Evolutionary conservation across 2,888 invertebrate genomes (phyloP).

Genomic region (Hirtodrosophila histrioides): DNA sequence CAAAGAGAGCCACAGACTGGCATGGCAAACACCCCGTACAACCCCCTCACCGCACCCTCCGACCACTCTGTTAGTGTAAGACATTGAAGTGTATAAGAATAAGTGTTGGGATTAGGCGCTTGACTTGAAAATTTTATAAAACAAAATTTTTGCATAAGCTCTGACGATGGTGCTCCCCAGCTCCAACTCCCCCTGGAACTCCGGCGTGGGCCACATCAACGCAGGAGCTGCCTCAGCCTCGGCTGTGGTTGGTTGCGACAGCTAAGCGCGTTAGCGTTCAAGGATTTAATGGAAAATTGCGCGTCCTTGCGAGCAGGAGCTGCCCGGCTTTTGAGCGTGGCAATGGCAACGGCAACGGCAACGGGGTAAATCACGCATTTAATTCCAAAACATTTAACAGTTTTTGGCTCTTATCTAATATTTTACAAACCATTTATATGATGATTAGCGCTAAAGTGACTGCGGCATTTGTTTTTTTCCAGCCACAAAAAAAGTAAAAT

Average conservation of each 20-base stretch:
- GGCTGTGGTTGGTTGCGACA: slow-evolving; percentile 50
- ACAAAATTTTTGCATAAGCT: slow-evolving; percentile 80
- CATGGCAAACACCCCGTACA: slow-evolving; percentile 1
- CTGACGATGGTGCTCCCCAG: slow-evolving; percentile 49
- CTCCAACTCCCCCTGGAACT: neutral
- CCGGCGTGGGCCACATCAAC: slow-evolving; percentile 11
- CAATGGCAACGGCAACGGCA: slow-evolving; percentile 29
- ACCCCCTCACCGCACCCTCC: neutral
- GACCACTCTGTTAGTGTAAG: slow-evolving; percentile 60
- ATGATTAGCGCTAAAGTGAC: slow-evolving; percentile 81
- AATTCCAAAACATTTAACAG: slow-evolving; percentile 83
- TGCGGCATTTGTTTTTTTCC: slow-evolving; percentile 38
- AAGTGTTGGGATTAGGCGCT: slow-evolving; percentile 80
- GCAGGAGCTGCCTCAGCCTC: slow-evolving; percentile 6
- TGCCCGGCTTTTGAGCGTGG: slow-evolving; percentile 9
- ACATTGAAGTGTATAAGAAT: slow-evolving; percentile 80
- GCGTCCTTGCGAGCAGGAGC: slow-evolving; percentile 41
- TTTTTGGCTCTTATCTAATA: slow-evolving; percentile 79
- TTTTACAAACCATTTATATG: slow-evolving; percentile 83
- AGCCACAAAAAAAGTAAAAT: neutral
- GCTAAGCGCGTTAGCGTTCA: slow-evolving; percentile 77
- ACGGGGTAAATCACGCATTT: slow-evolving; percentile 81
- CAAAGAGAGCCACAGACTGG: slow-evolving; percentile 25
- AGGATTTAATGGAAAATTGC: slow-evolving; percentile 78
- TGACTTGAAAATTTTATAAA: slow-evolving; percentile 80